Evolutionary conservation across 2,797 vertebrate species (phyloP).

Genomic region (Gorsachius magnificus): DNA sequence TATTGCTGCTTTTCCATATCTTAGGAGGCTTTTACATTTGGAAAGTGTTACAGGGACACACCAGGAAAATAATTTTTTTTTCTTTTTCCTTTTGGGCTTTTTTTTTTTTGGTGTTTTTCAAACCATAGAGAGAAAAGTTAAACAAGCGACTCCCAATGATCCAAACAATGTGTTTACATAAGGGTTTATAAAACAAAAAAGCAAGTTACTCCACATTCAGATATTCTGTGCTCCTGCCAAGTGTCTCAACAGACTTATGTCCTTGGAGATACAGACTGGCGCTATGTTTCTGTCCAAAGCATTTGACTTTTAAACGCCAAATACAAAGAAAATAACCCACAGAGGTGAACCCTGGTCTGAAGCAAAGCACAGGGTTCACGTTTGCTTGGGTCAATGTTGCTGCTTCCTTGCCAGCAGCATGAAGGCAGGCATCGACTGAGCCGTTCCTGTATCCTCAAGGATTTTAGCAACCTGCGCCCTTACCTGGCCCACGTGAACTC

Average conservation of each 20-base stretch:
- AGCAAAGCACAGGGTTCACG: neutral
- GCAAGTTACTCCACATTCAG: neutral
- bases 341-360: neutral
- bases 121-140: constrained; percentile 15
- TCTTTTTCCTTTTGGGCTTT: neutral
- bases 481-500: neutral
- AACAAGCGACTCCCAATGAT: neutral
- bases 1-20: constrained; percentile 4
- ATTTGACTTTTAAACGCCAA: neutral
- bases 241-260: neutral
- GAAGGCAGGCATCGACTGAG: neutral
- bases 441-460: accelerated
- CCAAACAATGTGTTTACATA: constrained; percentile 21
- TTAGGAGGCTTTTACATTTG: constrained; percentile 32
- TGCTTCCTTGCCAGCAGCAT: neutral
- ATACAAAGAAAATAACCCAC: neutral
- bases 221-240: neutral
- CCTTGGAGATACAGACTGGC: neutral
- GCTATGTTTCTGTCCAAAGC: neutral
- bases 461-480: neutral
- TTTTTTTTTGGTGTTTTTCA: neutral
- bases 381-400: neutral
- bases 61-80: constrained; percentile 3
- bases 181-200: constrained; percentile 10
- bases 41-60: neutral